Base-by-base conservation (phyloP, 1,140 invertebrate genomes). In the Druon quercuslanigerum region DNA sequence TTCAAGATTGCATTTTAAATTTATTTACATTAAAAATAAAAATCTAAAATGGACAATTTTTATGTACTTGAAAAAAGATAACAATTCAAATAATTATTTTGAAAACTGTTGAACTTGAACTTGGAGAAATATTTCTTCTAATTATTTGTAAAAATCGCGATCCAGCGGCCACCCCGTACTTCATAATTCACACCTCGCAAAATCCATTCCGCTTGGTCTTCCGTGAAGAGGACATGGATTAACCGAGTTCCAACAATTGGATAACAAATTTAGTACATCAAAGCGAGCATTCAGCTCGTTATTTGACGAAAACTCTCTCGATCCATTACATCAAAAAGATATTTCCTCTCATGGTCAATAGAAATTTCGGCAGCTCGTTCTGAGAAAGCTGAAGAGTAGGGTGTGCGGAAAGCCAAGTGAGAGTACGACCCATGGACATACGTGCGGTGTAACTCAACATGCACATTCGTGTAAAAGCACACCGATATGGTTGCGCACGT, bases 391-490 rank as follows among this genome's bases (percentile, higher is more conserved):
- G 80, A 71, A 71, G 51, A 80, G 76, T 74, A 57, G 74, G 73
- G 72, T 66, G 20, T 40, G 57, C 20, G 57, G 57, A 20, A 66
- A 77, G 80, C 76, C 78, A 77, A 80, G 81, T 78, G 75, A 79
- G 77, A 82, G 77, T 82, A 79, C 82, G 80, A 84, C 80, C 79
- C 77, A 80, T 77, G 80, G 78, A 81, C 80, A 82, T 80, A 82
- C 79, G 82, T 82, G 82, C 76, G 80, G 80, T 82, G 82, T 82
- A 82, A 84, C 76, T 75, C 80, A 82, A 84, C 82, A 84, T 82
- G 83, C 77, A 70, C 80, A 82, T 82, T 79, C 83, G 80, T 84
- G 83, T 84, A 79, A 80, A 71, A 77, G 72, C 79, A 81, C 78
- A 78, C 78, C 79, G 75, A 78, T 72, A 74, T 51, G 40, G 7